These are phyloP conservation scores for Crypturellus undulatus DNA, from an alignment of 2,113 vertebrate species.

Conservation along the genomic window DNA sequence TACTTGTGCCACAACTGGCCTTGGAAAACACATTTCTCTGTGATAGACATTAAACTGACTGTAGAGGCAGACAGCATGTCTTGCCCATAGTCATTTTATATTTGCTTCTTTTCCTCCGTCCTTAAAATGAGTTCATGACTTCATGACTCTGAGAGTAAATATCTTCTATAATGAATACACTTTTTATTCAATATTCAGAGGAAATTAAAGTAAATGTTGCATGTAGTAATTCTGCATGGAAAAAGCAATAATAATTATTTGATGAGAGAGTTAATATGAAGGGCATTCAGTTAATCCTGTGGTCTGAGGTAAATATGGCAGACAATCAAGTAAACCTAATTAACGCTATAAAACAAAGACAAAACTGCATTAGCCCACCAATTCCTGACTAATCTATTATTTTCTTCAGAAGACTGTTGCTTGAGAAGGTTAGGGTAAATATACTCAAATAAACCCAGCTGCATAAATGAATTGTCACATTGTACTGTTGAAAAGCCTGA, in stretches of 20 bases:
- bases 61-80: constrained; percentile 41
- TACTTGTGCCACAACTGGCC: constrained; percentile 41
- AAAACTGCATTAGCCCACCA: constrained; percentile 17
- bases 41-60: constrained; percentile 34
- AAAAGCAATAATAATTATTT: constrained; percentile 50
- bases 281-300: constrained; percentile 32
- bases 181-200: constrained; percentile 42
- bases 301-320: constrained; percentile 46
- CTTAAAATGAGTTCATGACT: constrained; percentile 65
- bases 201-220: constrained; percentile 35
- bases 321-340: constrained; percentile 37
- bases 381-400: not conserved
- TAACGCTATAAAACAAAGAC: constrained; percentile 29
- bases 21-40: constrained; percentile 60
- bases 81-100: constrained; percentile 55
- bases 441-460: not conserved
- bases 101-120: constrained; percentile 54
- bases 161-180: constrained; percentile 42
- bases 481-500: not conserved
- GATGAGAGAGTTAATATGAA: constrained; percentile 33
- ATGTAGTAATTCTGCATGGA: constrained; percentile 25
- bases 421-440: not conserved
- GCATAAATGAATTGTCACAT: not conserved
- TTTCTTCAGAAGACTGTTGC: constrained; percentile 11
- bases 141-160: constrained; percentile 54